A percentile compares a stretch with the other conserved stretches of the same genome.
Evolutionary conservation across 2,113 vertebrate genomes (phyloP).

Genomic region (Tympanuchus pallidicinctus): DNA sequence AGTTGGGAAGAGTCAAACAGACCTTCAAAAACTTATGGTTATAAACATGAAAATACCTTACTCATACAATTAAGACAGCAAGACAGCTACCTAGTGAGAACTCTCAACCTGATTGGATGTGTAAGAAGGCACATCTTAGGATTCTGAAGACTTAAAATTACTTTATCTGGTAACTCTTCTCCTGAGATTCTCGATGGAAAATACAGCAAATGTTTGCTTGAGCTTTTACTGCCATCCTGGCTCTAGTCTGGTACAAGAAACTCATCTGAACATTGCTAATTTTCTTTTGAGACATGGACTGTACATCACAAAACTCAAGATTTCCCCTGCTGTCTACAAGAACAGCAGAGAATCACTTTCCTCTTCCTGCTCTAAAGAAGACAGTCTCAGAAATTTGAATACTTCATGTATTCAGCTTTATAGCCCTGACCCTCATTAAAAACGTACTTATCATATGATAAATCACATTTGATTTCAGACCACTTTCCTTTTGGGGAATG

Average conservation of each 20-base stretch:
- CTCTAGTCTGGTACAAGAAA: slow-evolving; percentile 19
- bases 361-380: not conserved
- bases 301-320: not conserved
- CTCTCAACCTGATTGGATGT: not conserved
- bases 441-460: not conserved
- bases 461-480: not conserved
- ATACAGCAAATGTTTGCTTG: not conserved
- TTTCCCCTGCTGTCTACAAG: slow-evolving; percentile 14
- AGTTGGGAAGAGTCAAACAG: not conserved
- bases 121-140: not conserved
- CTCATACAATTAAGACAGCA: not conserved
- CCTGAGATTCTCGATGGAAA: slow-evolving; percentile 29
- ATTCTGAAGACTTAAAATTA: slow-evolving; percentile 24
- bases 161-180: slow-evolving; percentile 33
- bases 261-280: slow-evolving; percentile 33
- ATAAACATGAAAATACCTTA: slow-evolving; percentile 14
- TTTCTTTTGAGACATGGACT: not conserved
- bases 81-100: slow-evolving; percentile 32
- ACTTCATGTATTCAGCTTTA: not conserved
- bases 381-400: not conserved
- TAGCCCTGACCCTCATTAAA: not conserved
- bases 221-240: slow-evolving; percentile 19
- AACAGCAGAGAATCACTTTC: not conserved
- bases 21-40: slow-evolving; percentile 6
- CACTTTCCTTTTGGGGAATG: not conserved